phyloP scores from a whole-genome alignment of 2,888 invertebrate genomes.

The Drosophila niveifrons region DNA sequence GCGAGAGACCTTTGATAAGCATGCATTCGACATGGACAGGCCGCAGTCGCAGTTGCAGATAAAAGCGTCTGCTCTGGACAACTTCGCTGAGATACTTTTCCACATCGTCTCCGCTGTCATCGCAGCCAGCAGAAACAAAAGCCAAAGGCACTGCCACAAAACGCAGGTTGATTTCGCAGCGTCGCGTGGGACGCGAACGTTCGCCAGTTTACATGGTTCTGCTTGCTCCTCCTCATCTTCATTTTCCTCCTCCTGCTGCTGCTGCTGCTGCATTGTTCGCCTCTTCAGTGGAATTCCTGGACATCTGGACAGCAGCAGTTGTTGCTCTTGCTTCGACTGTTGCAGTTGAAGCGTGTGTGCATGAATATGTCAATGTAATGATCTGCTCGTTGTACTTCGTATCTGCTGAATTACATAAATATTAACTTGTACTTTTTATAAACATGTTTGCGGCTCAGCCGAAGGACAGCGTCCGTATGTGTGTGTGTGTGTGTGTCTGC shows the following conservation, averaged over 20 bases:
- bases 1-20: constrained; percentile 68
- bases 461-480: constrained; percentile 25
- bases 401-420: constrained; percentile 77
- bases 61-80: constrained; percentile 40
- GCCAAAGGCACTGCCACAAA: constrained; percentile 20
- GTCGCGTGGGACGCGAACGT: constrained; percentile 69
- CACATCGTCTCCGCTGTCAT: constrained; percentile 43
- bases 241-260: constrained; percentile 10
- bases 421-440: constrained; percentile 80
- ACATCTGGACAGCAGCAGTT: constrained; percentile 10
- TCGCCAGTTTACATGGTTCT: constrained; percentile 66
- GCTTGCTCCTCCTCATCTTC: constrained; percentile 2
- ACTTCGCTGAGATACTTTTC: constrained; percentile 64
- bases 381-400: constrained; percentile 58
- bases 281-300: constrained; percentile 69
- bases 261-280: constrained; percentile 55
- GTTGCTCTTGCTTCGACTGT: not conserved
- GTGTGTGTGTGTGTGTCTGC: constrained; percentile 5
- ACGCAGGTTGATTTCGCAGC: constrained; percentile 26
- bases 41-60: constrained; percentile 57
- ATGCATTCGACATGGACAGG: constrained; percentile 57
- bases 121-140: constrained; percentile 47
- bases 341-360: constrained; percentile 45
- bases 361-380: constrained; percentile 82
- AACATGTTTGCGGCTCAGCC: constrained; percentile 65